Conservation (phyloP, 2,113 vertebrate genomes). For the Drymodes brunneopygia region DNA sequence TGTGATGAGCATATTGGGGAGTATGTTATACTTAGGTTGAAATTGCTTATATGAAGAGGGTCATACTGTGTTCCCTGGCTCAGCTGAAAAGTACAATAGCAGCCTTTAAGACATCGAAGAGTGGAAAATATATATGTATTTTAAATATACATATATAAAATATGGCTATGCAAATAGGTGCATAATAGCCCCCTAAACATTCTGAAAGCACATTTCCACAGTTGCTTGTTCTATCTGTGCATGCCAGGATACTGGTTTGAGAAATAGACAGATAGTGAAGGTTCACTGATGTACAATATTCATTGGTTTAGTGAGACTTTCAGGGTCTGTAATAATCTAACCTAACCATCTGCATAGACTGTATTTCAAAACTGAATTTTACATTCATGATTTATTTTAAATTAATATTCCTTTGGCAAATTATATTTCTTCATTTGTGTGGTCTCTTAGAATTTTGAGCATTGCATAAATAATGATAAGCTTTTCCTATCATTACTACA, state of each 20-base stretch:
- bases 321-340: not conserved
- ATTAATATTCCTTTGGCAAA: not conserved
- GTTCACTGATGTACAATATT: not conserved
- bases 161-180: not conserved
- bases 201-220: not conserved
- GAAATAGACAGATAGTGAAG: not conserved
- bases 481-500: not conserved
- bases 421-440: not conserved
- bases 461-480: not conserved
- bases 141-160: not conserved
- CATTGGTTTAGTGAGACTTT: not conserved
- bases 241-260: not conserved
- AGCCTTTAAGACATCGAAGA: not conserved
- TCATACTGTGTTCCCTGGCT: not conserved
- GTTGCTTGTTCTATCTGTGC: not conserved
- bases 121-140: not conserved
- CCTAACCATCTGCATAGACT: not conserved
- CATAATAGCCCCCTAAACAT: not conserved
- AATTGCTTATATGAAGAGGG: not conserved
- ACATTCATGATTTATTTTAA: not conserved
- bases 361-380: not conserved
- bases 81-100: not conserved
- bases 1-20: not conserved
- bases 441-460: not conserved
- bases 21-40: not conserved